Evolutionary conservation across 2,888 invertebrate genomes (phyloP), one percentile per base, ranked within the genome.

Genomic region (Tachina grossa): DNA sequence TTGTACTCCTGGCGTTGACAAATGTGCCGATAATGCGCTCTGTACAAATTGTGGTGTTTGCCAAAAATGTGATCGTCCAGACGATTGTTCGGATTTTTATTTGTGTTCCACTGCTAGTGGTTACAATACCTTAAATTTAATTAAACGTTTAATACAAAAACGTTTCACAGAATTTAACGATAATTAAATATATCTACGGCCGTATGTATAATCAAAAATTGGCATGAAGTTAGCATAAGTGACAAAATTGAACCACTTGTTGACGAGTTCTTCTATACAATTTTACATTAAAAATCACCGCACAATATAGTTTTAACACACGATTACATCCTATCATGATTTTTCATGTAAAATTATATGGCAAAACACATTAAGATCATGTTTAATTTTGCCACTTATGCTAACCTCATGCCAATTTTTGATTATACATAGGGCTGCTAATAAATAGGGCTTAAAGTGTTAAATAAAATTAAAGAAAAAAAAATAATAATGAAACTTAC

Each of bases 31-130:
- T 19, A 77, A 87, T 66, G 66, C 71, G n/a, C 76, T 78, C 16
- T 87, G 86, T 55, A 79, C 82, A 1, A 55, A 51, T n/a, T 87
- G 87, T 13, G 83, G 78, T n/a, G 72, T 85, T 22, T 87, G 87
- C 45, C 78, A 84, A 57, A 88, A 88, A 66, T 88, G 87, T 53
- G 74, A 79, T 9, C 75, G 65, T 11, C 22, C 63, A 6, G 84
- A 82, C 10, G 80, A 59, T 11, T 85, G 85, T 53, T 85, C 85
- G 0, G 85, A 85, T 57, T 85, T 83, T n/a, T 53, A 76, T 59
- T 72, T 83, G 10, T 85, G 83, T 43, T 75, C 85, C 9, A 45
- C 9, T 19, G 22, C 31, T 0, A 65, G 49, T 49, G 78, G 78
- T 9, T 69, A 76, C 63, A 39, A 69, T 1, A 19, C 55, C n/a